A percentile compares a stretch with the other conserved stretches of the same genome.
These are phyloP conservation scores for Manacus vitellinus DNA, from an alignment of 2,113 vertebrate genomes.

Conservation along the genomic window DNA sequence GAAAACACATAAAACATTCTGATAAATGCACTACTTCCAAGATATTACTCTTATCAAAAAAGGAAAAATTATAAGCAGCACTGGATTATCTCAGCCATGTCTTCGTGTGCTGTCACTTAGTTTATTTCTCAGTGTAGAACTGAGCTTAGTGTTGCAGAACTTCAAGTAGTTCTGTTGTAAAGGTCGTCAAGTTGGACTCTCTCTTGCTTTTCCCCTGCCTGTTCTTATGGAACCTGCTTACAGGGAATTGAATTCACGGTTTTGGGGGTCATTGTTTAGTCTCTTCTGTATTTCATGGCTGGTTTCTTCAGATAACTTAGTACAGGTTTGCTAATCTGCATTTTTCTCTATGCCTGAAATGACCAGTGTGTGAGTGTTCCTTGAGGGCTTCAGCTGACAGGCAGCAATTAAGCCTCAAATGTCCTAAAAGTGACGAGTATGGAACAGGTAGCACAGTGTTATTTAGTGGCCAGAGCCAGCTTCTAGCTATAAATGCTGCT, in stretches of 20 bases:
- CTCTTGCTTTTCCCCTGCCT: neutral
- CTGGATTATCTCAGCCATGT: neutral
- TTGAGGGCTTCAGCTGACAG: neutral
- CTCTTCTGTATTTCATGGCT: neutral
- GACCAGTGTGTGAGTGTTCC: neutral
- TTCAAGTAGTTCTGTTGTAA: neutral
- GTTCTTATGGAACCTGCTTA: neutral
- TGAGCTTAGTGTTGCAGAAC: neutral
- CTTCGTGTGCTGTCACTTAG: neutral
- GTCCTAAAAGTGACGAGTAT: neutral
- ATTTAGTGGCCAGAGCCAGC: neutral
- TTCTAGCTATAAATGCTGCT: neutral
- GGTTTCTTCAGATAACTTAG: neutral
- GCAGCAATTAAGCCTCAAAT: neutral
- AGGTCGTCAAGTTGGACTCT: neutral
- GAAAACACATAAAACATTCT: neutral
- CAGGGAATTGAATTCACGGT: neutral
- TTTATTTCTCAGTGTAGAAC: neutral
- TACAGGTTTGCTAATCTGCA: neutral
- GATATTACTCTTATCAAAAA: neutral
- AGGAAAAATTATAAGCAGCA: neutral
- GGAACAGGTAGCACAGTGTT: neutral
- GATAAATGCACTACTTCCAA: neutral
- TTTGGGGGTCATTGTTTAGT: neutral
- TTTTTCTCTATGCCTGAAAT: neutral